These are phyloP conservation scores for Eutrigla gurnardus DNA, from an alignment of 2,797 vertebrate genomes.

Conservation along the genomic window DNA sequence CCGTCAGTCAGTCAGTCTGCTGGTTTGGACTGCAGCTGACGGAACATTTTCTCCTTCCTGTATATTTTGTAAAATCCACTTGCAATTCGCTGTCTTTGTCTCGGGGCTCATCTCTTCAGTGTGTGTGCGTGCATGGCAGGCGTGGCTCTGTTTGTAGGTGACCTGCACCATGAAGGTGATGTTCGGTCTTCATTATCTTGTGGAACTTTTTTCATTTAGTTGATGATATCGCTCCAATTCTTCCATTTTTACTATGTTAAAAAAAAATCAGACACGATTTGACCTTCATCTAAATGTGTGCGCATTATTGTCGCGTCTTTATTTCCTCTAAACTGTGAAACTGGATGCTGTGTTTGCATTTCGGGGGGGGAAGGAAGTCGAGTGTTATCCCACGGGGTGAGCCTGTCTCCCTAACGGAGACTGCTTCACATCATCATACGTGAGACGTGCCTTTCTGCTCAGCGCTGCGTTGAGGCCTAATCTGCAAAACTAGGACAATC, in stretches of 20 bases:
- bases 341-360: conserved; percentile 33
- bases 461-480: conserved; percentile 25
- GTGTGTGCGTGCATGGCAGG: background rate
- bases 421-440: conserved; percentile 24
- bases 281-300: conserved; percentile 21
- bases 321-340: conserved; percentile 64
- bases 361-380: conserved; percentile 33
- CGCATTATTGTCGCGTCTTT: conserved; percentile 11
- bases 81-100: conserved; percentile 40
- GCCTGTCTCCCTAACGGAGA: conserved; percentile 34
- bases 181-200: background rate
- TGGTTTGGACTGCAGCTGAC: conserved; percentile 70
- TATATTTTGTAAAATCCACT: conserved; percentile 67
- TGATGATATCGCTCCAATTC: background rate
- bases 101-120: conserved; percentile 39
- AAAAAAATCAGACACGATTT: background rate
- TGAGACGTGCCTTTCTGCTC: conserved; percentile 69
- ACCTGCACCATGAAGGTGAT: background rate
- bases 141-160: conserved; percentile 2
- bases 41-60: conserved; percentile 33
- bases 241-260: background rate
- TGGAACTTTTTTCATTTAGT: background rate
- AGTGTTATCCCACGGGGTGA: conserved; percentile 36
- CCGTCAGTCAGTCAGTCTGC: conserved; percentile 66
- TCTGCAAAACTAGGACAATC: conserved; percentile 56